Evolutionary conservation across 2,797 vertebrate genomes (phyloP).

Genomic region (Nyctibius grandis): DNA sequence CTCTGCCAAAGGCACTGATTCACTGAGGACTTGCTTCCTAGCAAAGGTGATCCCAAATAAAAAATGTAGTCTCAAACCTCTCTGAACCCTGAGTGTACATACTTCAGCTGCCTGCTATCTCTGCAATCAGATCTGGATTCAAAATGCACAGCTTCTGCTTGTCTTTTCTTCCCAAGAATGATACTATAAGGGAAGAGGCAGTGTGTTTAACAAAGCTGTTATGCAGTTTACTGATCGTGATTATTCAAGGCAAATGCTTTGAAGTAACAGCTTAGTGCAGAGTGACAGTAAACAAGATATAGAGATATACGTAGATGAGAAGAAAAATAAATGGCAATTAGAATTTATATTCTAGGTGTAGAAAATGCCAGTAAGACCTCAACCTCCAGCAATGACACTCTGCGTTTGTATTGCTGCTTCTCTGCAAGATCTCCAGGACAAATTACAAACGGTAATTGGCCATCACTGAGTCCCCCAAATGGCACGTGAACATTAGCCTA

Average conservation of each 20-base stretch:
- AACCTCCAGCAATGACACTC: not conserved
- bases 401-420: not conserved
- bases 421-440: not conserved
- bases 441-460: not conserved
- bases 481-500: not conserved
- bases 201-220: slow-evolving; percentile 57
- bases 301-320: slow-evolving; percentile 62
- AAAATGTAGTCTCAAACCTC: not conserved
- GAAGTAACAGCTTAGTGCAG: slow-evolving; percentile 61
- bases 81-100: not conserved
- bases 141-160: not conserved
- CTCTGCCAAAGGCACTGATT: not conserved
- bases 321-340: slow-evolving; percentile 63
- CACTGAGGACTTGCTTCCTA: not conserved
- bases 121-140: slow-evolving; percentile 34
- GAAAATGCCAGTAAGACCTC: not conserved
- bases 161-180: slow-evolving; percentile 47
- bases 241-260: slow-evolving; percentile 61
- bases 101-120: not conserved
- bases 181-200: slow-evolving; percentile 22
- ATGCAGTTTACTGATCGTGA: slow-evolving; percentile 52
- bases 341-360: slow-evolving; percentile 30
- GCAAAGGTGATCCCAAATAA: not conserved
- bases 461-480: not conserved
- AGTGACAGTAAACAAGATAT: slow-evolving; percentile 66